A percentile compares a stretch with the other conserved stretches of the same genome.
phyloP scores from a whole-genome alignment of 2,888 invertebrate species.

The Phrixothrix hirtus region DNA sequence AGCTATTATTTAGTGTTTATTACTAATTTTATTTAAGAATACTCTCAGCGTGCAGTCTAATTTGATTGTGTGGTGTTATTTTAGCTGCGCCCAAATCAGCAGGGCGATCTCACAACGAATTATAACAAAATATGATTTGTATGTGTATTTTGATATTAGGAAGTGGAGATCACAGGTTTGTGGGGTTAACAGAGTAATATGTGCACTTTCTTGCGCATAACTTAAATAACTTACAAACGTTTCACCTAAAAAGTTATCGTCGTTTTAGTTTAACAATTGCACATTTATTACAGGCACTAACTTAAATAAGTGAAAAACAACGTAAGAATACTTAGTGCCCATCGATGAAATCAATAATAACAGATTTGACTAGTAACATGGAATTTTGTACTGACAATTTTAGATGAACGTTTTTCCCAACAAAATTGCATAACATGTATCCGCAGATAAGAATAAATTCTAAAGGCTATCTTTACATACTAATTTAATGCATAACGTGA shows the following conservation, averaged over 20 bases:
- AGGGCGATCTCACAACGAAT: conserved; percentile 34
- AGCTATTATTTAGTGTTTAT: conserved; percentile 50
- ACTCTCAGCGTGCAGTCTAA: conserved; percentile 58
- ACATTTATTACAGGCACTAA: too few relatives aligned
- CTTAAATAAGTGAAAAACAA: too few relatives aligned
- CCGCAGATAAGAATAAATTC: too few relatives aligned
- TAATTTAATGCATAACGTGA: too few relatives aligned
- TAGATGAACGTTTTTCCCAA: too few relatives aligned
- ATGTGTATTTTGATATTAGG: conserved; percentile 56
- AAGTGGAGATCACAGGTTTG: conserved; percentile 57
- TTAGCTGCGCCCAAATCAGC: conserved; percentile 29
- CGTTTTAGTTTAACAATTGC: too few relatives aligned
- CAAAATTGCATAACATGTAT: too few relatives aligned
- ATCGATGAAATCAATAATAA: too few relatives aligned
- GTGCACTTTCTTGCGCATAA: conserved; percentile 12
- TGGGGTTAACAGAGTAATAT: conserved; percentile 46
- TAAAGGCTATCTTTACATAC: too few relatives aligned
- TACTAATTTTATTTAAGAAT: conserved; percentile 57
- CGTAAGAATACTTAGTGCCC: too few relatives aligned
- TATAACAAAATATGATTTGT: conserved; percentile 52
- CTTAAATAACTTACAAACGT: neutral
- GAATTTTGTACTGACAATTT: too few relatives aligned
- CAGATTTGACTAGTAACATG: too few relatives aligned
- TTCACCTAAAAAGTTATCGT: conserved; percentile 2
- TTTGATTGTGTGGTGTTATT: conserved; percentile 58